A percentile compares a stretch with the other conserved stretches of the same genome.
phyloP scores from a whole-genome alignment of 2,797 vertebrate genomes.

The Platalea minor region DNA sequence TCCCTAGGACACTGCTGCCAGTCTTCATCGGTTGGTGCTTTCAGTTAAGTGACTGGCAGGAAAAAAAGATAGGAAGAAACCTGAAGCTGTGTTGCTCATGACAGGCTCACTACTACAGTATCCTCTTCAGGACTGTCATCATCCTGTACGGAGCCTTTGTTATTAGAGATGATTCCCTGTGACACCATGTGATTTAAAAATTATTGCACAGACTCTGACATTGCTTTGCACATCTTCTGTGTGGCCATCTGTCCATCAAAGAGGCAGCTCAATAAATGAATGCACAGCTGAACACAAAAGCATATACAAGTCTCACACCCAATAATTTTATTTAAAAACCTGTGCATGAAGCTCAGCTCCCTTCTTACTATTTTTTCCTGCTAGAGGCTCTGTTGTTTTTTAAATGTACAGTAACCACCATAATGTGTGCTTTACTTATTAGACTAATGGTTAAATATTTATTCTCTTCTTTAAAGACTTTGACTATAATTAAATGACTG shows the following conservation, averaged over 20 bases:
- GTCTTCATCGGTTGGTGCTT: not conserved
- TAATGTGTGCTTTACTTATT: not conserved
- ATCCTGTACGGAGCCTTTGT: not conserved
- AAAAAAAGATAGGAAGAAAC: not conserved
- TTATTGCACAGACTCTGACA: not conserved
- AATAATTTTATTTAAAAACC: not conserved
- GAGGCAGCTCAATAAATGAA: not conserved
- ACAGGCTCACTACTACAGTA: not conserved
- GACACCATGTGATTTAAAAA: slow-evolving; percentile 25
- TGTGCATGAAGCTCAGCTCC: not conserved
- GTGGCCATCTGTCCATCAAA: not conserved
- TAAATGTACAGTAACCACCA: not conserved
- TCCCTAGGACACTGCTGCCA: not conserved
- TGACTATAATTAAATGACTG: not conserved
- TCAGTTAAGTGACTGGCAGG: not conserved
- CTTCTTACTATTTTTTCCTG: not conserved
- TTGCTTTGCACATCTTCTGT: not conserved
- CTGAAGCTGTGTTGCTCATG: not conserved
- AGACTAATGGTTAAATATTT: not conserved
- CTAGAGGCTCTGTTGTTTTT: not conserved
- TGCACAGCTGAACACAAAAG: not conserved
- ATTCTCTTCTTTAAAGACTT: not conserved
- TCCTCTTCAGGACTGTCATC: slow-evolving; percentile 17
- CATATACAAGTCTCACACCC: not conserved
- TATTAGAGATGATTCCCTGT: not conserved